Percentiles rank a stretch among this genome's conserved stretches.
Evolutionary conservation across 2,113 vertebrate genomes (phyloP).

Genomic region (Nerophis lumbriciformis): DNA sequence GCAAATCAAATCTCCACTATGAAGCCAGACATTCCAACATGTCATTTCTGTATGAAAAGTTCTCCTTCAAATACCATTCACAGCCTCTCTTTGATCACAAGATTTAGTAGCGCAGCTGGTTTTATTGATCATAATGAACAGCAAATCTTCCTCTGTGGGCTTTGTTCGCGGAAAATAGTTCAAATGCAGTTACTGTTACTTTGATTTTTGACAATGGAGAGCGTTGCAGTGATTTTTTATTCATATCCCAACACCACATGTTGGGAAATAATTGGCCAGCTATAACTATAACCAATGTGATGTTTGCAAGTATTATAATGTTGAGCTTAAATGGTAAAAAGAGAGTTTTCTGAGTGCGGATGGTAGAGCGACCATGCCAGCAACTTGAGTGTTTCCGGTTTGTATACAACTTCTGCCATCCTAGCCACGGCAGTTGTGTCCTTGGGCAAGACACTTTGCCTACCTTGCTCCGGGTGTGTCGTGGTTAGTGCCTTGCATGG

Average conservation of each 20-base stretch:
- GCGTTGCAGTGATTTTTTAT: slow-evolving; percentile 1
- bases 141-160: slow-evolving; percentile 18
- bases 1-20: slow-evolving; percentile 9
- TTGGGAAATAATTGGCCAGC: slow-evolving; percentile 7
- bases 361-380: neutral
- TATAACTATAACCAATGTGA: neutral
- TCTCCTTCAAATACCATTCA: slow-evolving; percentile 4
- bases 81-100: neutral
- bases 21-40: slow-evolving; percentile 11
- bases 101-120: slow-evolving; percentile 4
- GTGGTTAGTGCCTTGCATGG: too few relatives aligned
- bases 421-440: too few relatives aligned
- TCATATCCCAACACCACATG: slow-evolving; percentile 19
- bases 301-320: neutral
- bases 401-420: too few relatives aligned
- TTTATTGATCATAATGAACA: slow-evolving; percentile 5
- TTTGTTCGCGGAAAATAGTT: slow-evolving; percentile 19
- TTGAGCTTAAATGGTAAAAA: neutral
- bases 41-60: slow-evolving; percentile 16
- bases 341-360: neutral
- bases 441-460: too few relatives aligned
- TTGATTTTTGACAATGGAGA: slow-evolving; percentile 12
- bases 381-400: too few relatives aligned
- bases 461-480: too few relatives aligned
- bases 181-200: slow-evolving; percentile 7